Evolutionary conservation across 1,140 invertebrate genomes (phyloP), one percentile per base, ranked within the genome.

Genomic region (Drosophila pseudoobscura): DNA sequence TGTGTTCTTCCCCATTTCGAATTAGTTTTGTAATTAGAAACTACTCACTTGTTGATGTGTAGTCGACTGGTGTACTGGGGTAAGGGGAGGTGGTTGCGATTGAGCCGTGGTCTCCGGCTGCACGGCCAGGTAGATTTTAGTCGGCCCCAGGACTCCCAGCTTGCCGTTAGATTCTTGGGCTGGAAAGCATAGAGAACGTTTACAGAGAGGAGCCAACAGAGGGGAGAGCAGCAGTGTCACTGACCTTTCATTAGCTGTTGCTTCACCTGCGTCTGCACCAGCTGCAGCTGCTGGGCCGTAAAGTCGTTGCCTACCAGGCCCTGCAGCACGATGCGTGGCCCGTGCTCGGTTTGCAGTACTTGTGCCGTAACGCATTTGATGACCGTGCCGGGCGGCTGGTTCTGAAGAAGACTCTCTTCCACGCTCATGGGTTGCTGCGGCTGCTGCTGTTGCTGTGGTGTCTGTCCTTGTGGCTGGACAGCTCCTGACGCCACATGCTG

Each of bases 251-350:
- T 92, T 35, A 97, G 90, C 88, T 97, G 96, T 80, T 97, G 96
- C 92, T 97, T 97, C 1, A 97, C 96, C 93, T 97, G 96, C 75
- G 96, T 95, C 79, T 97, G 96, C 0, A 97, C 95, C 62, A 96
- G 93, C 0, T 94, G 93, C 51, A 97, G 82, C 91, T 97, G 96
- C 63, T 96, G 95, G 2, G 94, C 94, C 0, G 96, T 96, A 64
- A 97, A 95, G 69, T 96, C 95, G 50, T 96, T 94, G 0, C 96
- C 96, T 64, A 96, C 95, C 4, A 97, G 91, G 5, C 96, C 96
- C 90, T 97, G 96, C 15, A 97, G 84, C 4, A 97, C 95, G 68
- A 97, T 97, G 60, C 96, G 93, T 2, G 96, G 96, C 0, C 96
- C 96, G 75, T 96, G 95, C 39, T 94, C 94, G 0, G 96, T 97